phyloP scores from a whole-genome alignment of 2,888 invertebrate species.

The Nymphalis c-album region DNA sequence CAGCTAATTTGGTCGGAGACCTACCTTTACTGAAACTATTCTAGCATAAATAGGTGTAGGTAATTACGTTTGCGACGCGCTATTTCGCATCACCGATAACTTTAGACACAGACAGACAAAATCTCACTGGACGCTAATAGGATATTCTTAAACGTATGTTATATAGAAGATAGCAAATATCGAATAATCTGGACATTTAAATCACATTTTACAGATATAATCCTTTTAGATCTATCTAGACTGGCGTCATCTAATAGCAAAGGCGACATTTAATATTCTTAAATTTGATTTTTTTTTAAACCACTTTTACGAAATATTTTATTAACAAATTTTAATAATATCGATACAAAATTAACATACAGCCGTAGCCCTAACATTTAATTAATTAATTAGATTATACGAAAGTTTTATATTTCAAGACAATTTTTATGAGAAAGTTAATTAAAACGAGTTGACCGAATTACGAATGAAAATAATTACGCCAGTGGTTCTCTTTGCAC shows the following conservation, averaged over 20 bases:
- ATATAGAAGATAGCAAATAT: conserved; percentile 65
- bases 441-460: not conserved
- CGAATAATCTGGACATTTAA: conserved; percentile 70
- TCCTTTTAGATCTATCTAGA: conserved; percentile 43
- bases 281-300: conserved; percentile 7
- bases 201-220: conserved; percentile 55
- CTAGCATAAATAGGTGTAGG: conserved; percentile 69
- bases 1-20: conserved; percentile 74
- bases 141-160: conserved; percentile 51
- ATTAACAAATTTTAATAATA: conserved; percentile 3
- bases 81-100: conserved; percentile 32
- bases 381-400: not conserved
- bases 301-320: not conserved
- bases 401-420: not conserved
- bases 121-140: conserved; percentile 62
- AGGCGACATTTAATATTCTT: conserved; percentile 16
- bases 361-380: not conserved
- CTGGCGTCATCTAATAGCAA: conserved; percentile 16
- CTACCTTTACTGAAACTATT: conserved; percentile 68
- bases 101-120: conserved; percentile 50
- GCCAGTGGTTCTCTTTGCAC: not conserved
- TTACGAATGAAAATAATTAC: conserved; percentile 2
- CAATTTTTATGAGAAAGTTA: not conserved
- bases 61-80: conserved; percentile 37
- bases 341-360: conserved; percentile 6